Conservation (phyloP, 2,113 vertebrate species). For the Elaphurus davidianus region DNA sequence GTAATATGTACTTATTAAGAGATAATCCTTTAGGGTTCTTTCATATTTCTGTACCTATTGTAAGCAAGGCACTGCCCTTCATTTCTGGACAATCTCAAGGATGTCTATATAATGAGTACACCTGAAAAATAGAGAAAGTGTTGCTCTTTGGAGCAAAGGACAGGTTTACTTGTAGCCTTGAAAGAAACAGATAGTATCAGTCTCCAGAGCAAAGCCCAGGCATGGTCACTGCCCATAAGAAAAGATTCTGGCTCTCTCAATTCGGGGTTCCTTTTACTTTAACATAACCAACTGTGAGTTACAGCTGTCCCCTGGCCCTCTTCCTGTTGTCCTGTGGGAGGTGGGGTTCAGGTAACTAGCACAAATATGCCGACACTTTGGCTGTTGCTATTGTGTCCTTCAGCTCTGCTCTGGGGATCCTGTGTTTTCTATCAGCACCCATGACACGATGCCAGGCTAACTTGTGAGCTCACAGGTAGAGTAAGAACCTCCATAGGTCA, state of each 20-base stretch:
- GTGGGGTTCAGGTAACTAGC: neutral
- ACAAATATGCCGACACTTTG: neutral
- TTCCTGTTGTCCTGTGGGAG: neutral
- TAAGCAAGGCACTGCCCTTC: neutral
- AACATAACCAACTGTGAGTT: neutral
- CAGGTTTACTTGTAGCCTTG: neutral
- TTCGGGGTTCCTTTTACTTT: neutral
- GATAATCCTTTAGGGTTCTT: neutral
- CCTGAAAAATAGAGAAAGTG: neutral
- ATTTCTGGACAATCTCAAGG: neutral
- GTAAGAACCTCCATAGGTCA: neutral
- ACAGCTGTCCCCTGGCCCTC: neutral
- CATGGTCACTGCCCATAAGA: neutral
- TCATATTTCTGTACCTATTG: neutral
- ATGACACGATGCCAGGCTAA: neutral
- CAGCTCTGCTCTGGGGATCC: neutral
- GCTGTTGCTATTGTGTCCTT: neutral
- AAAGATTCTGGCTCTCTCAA: neutral
- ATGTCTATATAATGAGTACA: neutral
- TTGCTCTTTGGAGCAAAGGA: neutral
- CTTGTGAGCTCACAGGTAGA: neutral
- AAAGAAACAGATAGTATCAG: neutral
- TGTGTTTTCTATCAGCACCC: neutral
- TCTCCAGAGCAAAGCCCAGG: neutral
- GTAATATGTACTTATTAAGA: neutral